Evolutionary conservation across 92 coral and sea anemone species (phyloP), one percentile per base, ranked within the genome.

Genomic region (Porites rus): DNA sequence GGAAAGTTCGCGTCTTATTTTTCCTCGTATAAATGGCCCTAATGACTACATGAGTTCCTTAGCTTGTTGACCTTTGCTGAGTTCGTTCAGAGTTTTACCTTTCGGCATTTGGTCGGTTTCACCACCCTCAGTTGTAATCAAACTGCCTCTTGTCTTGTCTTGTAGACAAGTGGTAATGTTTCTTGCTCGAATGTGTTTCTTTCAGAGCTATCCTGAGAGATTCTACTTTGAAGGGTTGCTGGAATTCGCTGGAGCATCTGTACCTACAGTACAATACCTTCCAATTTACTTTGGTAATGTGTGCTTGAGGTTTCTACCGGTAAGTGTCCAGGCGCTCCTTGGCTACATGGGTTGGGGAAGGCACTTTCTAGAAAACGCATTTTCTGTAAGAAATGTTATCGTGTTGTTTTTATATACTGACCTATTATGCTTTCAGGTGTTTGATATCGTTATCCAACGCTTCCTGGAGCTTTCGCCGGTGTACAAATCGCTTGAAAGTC

Each of bases 261-360:
- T 94, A 60, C 98, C 94, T 11, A 92, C 98, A 19, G 92, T 97
- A 17, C 97, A 94, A 56, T 97, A 97, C 78, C 74, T 97, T 65
- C 99, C 99, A 0, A 94, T 95, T 31, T 95, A 95, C 84, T 97
- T 97, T 89, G 99, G 98, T 9, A 97, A 95, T 83, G 99, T 97
- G 62, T 97, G 99, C 65, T 76, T 97, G 61, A 91, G 99, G 56
- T 97, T 97, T 80, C 88, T 97, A 12, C 98, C 99, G 80, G 99
- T 97, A 73, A 88, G 98, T 83, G 63, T 4, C 4, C 16, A 73
- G 14, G 4, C 56, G 51, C 43, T 51, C 19, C 68, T 77, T 38
- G 46, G 46, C 46, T 38, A 7, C 0, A 38, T 38, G 46, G 46
- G 46, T 38, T 38, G 46, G 46, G 5, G 46, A 38, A 38, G 46